Conservation (phyloP, 2,888 invertebrate genomes). For the Drosophila borborema region DNA sequence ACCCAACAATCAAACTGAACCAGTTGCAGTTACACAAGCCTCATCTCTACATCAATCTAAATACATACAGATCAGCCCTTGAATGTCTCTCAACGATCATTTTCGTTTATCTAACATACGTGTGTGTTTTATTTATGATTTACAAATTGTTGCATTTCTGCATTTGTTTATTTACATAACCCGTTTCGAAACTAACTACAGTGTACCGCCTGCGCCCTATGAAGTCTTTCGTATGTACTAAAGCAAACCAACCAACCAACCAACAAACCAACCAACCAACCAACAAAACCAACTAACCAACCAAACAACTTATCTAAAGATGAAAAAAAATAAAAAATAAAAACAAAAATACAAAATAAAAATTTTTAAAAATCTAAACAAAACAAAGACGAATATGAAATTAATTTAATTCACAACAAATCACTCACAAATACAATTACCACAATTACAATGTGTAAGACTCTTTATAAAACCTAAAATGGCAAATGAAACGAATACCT, state of each 20-base stretch:
- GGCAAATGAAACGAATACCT: conserved; percentile 51
- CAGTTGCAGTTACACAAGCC: conserved; percentile 75
- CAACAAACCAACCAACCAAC: conserved; percentile 54
- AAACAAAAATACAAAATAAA: conserved; percentile 30
- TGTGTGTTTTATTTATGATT: conserved; percentile 79
- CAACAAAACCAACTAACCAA: conserved; percentile 31
- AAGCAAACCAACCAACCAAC: conserved; percentile 50
- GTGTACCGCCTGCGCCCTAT: conserved; percentile 85
- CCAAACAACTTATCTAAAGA: conserved; percentile 29
- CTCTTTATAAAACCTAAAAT: conserved; percentile 46
- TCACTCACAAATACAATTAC: conserved; percentile 59
- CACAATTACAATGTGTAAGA: conserved; percentile 47
- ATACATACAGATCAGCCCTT: conserved; percentile 73
- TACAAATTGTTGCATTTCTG: conserved; percentile 78
- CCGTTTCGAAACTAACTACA: conserved; percentile 77
- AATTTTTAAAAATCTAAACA: conserved; percentile 15
- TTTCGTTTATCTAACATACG: conserved; percentile 75
- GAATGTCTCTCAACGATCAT: conserved; percentile 73
- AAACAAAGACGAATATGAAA: conserved; percentile 36
- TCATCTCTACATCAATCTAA: conserved; percentile 70
- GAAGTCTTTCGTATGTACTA: conserved; percentile 86
- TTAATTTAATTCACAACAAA: conserved; percentile 49
- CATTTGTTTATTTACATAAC: conserved; percentile 81
- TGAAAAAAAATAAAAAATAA: conserved; percentile 47
- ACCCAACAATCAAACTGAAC: conserved; percentile 61